Base-by-base conservation (phyloP, 2,113 vertebrate genomes). In the Datnioides undecimradiatus region DNA sequence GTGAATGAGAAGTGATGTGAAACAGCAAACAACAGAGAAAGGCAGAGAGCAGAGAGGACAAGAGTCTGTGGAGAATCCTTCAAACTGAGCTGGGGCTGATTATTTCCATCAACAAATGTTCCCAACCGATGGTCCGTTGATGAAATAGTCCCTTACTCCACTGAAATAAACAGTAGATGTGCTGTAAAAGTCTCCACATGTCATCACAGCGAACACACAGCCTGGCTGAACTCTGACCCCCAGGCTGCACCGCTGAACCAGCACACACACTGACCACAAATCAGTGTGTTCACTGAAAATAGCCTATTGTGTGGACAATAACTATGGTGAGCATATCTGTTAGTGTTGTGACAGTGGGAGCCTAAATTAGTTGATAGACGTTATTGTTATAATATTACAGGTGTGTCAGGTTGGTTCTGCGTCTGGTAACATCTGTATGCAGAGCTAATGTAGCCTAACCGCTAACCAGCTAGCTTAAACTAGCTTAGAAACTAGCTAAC, bases 401-500 rank as follows among this genome's bases (percentile, higher is more conserved):
- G 11, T 6, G 11, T 33, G 4, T 29, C 2, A 65, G 43, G 45
- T 5, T 5, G 0, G 25, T 8, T 41, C 45, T 25, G 2, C 7
- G 16, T 8, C 3, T 14, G 23, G 48, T 31, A 21, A 77, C 48
- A 16, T 3, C 17, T 13, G 13, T 38, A 1, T 27, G 49, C 8
- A 52, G 25, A 46, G 46, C 75, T 67, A 60, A 31, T 34, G 62
- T 36, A 57, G 52, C 64, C 38, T n/a, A 16, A 10, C 9, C 14
- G 55, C 33, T 55, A 62, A 7, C 68, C 11, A 14, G 69, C 55
- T 48, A 67, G 33, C 71, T 40, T 3, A 5, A 7, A 13, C 25
- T 23, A 3, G n/a, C n/a, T n/a, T n/a, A 8, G 17, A 33, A n/a
- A 1, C 9, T 48, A 14, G 69, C 68, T 78, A 52, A 51, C 54